Percentiles rank a stretch among this genome's conserved stretches.
phyloP scores from a whole-genome alignment of 23 tunicate species.

The Ciona savignyi region DNA sequence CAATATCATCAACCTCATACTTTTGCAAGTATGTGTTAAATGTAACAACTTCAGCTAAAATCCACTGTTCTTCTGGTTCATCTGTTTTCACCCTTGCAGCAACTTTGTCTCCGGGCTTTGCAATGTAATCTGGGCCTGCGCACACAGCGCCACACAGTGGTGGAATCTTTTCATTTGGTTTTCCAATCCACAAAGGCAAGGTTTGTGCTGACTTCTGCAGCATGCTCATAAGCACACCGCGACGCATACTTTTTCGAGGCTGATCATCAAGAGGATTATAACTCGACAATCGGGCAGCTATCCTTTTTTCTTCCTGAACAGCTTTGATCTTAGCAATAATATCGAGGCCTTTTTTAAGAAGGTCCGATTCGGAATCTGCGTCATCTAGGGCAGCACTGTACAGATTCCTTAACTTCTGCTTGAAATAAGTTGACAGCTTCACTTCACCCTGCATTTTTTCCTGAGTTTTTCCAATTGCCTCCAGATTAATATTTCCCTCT shows the following conservation, averaged over 20 bases:
- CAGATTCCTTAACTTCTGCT: slow-evolving; percentile 46
- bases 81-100: slow-evolving; percentile 82
- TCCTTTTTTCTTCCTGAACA: slow-evolving; percentile 67
- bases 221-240: slow-evolving; percentile 94
- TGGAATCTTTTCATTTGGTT: slow-evolving; percentile 68
- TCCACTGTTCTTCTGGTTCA: slow-evolving; percentile 90
- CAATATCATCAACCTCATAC: slow-evolving; percentile 96
- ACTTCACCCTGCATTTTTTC: slow-evolving; percentile 62
- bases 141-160: slow-evolving; percentile 88
- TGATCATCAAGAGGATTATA: slow-evolving; percentile 20
- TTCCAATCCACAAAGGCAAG: slow-evolving; percentile 93
- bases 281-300: slow-evolving; percentile 40
- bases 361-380: slow-evolving; percentile 69
- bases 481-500: slow-evolving; percentile 32
- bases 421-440: slow-evolving; percentile 54
- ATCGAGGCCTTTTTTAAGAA: slow-evolving; percentile 59
- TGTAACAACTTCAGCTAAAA: slow-evolving; percentile 84
- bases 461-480: slow-evolving; percentile 66
- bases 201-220: slow-evolving; percentile 86
- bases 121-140: slow-evolving; percentile 58
- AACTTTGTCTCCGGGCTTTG: slow-evolving; percentile 83
- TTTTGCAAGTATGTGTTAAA: slow-evolving; percentile 39
- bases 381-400: slow-evolving; percentile 64
- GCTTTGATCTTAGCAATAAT: slow-evolving; percentile 52
- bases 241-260: slow-evolving; percentile 82